Evolutionary conservation across 2,797 vertebrate genomes (phyloP).

Genomic region (Scolopax bukidnonensis): DNA sequence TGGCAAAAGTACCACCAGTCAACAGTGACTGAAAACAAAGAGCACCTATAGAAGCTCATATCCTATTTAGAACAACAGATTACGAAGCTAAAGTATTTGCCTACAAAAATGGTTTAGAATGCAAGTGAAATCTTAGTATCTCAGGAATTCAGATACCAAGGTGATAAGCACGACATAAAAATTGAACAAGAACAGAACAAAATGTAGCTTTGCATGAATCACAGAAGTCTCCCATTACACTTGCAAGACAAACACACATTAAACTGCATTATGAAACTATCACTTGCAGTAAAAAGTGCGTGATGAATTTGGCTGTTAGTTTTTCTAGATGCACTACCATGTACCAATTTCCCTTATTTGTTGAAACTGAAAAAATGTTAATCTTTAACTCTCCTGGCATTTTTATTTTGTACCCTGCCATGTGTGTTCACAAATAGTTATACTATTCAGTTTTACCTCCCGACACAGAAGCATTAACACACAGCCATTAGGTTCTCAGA

Average conservation of each 20-base stretch:
- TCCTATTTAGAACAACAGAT: not conserved
- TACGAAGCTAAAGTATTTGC: not conserved
- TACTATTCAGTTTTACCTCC: not conserved
- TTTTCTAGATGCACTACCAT: rapidly evolving
- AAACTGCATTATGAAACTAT: not conserved
- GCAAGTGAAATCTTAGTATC: not conserved
- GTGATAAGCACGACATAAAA: not conserved
- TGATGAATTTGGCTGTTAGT: not conserved
- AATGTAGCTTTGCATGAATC: not conserved
- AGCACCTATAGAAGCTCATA: not conserved
- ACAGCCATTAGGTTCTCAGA: not conserved
- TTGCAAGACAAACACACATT: not conserved
- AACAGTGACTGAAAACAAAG: not conserved
- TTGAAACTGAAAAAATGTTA: not conserved
- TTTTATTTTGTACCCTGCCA: not conserved
- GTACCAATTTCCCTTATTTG: not conserved
- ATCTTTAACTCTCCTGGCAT: not conserved
- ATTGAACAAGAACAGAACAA: not conserved
- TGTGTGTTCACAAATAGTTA: not conserved
- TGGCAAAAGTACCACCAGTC: not conserved
- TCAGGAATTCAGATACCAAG: not conserved
- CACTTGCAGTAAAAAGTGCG: not conserved
- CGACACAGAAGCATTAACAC: not conserved
- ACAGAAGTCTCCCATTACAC: not conserved
- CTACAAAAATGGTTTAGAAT: not conserved